Base-by-base conservation (phyloP, 2,888 invertebrate genomes). In the Halictus ligatus region DNA sequence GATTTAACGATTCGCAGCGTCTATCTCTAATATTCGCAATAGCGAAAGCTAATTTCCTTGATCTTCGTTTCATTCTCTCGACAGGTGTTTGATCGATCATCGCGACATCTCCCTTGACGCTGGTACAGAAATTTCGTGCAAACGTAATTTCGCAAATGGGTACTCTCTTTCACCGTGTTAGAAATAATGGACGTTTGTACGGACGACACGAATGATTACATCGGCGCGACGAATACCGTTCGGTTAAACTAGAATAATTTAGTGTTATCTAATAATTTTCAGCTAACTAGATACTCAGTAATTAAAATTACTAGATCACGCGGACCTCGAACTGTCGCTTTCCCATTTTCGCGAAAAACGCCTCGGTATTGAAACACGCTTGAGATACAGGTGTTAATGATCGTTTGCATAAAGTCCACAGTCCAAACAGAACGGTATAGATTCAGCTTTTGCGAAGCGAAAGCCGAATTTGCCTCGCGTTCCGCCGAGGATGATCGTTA, bases 1-100 rank as follows among this genome's bases (percentile, higher is more conserved):
- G 50, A 76, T 69, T n/a, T 60, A 54, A 74, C 54, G 46, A 40
- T 40, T 54, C 60, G 54, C 35, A 83, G n/a, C n/a, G 29, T 75
- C 29, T 21, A 15, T 67, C 43, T 29, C 75, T 48, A 48, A 73
- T 48, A 29, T 48, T 25, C 29, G n/a, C 15, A 29, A 46, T 18
- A 15, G 29, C 46, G 58, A 46, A 77, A 67, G 67, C 40, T 75
- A 80, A 43, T 67, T 12, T n/a, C 25, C 25, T 3, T 29, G 25
- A 12, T 60, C n/a, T 18, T 25, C 18, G 18, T 40, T 40, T 48
- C 7, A 25, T 69, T 10, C 1, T 64, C 29, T 25, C 60, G 50
- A 58, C 58, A 10, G n/a, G 64, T 29, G 64, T 15, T 64, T 13
- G 60, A 25, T 25, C 60, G 60, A 60, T 25, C 60, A 13, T 60